Evolutionary conservation across 2,888 invertebrate species (phyloP).

Genomic region (Drosophila tanythrix): DNA sequence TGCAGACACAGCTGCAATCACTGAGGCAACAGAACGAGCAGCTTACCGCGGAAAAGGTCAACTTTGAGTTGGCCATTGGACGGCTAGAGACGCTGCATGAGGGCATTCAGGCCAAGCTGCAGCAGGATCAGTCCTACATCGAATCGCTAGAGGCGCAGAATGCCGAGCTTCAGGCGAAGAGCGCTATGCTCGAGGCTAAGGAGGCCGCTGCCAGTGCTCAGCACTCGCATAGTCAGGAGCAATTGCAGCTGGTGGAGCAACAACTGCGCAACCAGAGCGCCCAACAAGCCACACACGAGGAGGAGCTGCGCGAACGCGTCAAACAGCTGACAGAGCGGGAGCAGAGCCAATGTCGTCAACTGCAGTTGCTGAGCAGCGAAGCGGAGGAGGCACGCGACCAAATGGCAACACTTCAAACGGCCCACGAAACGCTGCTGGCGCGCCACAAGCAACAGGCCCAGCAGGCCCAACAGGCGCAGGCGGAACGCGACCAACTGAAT

Average conservation of each 20-base stretch:
- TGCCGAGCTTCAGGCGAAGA: conserved; percentile 87
- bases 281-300: conserved; percentile 88
- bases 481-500: conserved; percentile 67
- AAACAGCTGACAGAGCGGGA: conserved; percentile 88
- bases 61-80: conserved; percentile 77
- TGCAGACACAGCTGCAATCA: conserved; percentile 48
- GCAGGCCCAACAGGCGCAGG: conserved; percentile 83
- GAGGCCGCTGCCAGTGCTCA: conserved; percentile 87
- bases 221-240: conserved; percentile 87
- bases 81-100: conserved; percentile 82
- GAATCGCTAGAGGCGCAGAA: conserved; percentile 90
- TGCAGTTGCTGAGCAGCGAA: conserved; percentile 87
- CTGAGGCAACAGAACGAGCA: conserved; percentile 62
- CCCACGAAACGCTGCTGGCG: conserved; percentile 84
- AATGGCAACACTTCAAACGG: conserved; percentile 85
- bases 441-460: conserved; percentile 83
- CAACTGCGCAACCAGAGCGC: conserved; percentile 87
- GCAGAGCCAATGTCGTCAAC: conserved; percentile 87
- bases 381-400: conserved; percentile 86
- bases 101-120: conserved; percentile 88
- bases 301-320: conserved; percentile 88
- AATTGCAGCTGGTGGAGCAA: conserved; percentile 87
- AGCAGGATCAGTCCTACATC: conserved; percentile 90
- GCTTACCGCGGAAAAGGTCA: conserved; percentile 72
- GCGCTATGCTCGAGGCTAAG: conserved; percentile 89